Evolutionary conservation across 2,888 invertebrate species (phyloP).

Genomic region (Chymomyza procnemis): DNA sequence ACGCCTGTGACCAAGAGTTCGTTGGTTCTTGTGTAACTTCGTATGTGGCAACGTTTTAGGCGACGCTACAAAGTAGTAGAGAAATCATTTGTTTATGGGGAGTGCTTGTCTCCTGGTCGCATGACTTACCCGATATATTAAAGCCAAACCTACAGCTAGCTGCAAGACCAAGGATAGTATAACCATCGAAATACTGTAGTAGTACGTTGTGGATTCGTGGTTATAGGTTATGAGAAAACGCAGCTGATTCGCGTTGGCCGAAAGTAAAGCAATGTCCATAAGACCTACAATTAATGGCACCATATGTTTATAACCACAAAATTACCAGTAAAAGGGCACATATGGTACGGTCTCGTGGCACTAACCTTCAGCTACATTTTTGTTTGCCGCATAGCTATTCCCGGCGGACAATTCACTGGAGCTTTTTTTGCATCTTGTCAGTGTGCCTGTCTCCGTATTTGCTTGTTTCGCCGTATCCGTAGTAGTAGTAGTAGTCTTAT

Average conservation of each 20-base stretch:
- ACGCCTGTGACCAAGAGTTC: conserved; percentile 83
- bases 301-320: background rate
- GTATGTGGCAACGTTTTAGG: conserved; percentile 57
- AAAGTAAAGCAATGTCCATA: conserved; percentile 85
- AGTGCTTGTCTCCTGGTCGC: too few relatives aligned
- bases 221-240: conserved; percentile 83
- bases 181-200: conserved; percentile 81
- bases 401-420: conserved; percentile 34
- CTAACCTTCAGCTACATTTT: conserved; percentile 76
- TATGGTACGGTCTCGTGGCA: background rate
- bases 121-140: conserved; percentile 82
- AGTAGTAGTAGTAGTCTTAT: background rate
- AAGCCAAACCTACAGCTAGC: conserved; percentile 82
- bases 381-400: conserved; percentile 70
- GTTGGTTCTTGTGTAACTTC: conserved; percentile 80
- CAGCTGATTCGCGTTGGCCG: conserved; percentile 85
- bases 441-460: background rate
- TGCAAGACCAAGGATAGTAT: conserved; percentile 82
- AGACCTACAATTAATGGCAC: conserved; percentile 79
- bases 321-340: background rate
- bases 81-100: background rate
- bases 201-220: conserved; percentile 81
- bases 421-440: conserved; percentile 22
- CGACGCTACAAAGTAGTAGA: conserved; percentile 61
- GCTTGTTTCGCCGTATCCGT: background rate